Evolutionary conservation across 2,797 vertebrate genomes (phyloP), one percentile per base, ranked within the genome.

Genomic region (Erethizon dorsatum): DNA sequence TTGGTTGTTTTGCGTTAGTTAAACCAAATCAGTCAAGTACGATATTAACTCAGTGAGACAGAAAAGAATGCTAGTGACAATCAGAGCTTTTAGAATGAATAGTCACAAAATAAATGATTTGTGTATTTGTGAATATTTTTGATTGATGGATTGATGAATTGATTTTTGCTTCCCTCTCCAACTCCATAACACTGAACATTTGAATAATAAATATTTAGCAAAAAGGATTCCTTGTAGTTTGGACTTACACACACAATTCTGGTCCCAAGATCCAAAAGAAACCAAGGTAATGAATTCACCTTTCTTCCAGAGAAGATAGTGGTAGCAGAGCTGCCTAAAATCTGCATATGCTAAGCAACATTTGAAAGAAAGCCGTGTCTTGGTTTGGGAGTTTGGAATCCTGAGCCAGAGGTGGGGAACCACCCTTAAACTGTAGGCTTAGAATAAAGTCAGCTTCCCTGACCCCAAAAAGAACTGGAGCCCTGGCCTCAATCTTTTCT

Each of bases 41-140:
- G 57, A 71, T 37, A 87, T 83, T 75, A 61, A 86, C 50, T 86
- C n/a, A 87, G 0, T 77, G 57, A 96, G 37, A 47, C n/a, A 95
- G 59, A 45, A 88, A 88, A 71, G 7, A 69, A 94, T 47, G 57
- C 24, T 80, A 47, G 10, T 31, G 37, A 91, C 12, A 65, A 67
- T 83, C 11, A 73, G 41, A 18, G 22, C n/a, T 69, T 11, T 37
- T 69, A 47, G 18, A 79, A 18, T 45, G 28, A 79, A 28, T 57
- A n/a, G 31, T 77, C 26, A 80, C 52, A 37, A 56, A 26, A n/a
- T 71, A 86, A 78, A 65, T 47, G 67, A 18, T 71, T 59, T 69
- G 15, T 41, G 5, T 20, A 61, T 67, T 57, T 88, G 10, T 80
- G 20, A 79, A 37, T 75, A n/a, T 61, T 56, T 86, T 75, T 77